Evolutionary conservation across 1,140 invertebrate species (phyloP), one percentile per base, ranked within the genome.

Genomic region (Nasonia vitripennis): DNA sequence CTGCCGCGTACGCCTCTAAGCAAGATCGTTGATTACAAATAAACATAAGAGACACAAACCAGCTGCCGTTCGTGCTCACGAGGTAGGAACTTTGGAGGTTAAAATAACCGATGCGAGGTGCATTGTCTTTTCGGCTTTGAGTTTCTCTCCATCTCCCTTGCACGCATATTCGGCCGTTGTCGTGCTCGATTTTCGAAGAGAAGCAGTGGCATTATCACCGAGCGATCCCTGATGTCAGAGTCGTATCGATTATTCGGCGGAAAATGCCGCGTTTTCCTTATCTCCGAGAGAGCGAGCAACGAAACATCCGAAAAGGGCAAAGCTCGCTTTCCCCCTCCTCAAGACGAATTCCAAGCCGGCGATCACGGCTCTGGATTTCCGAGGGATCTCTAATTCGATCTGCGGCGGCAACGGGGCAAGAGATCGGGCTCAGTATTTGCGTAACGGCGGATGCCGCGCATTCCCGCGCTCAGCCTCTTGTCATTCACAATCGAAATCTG

Each of bases 401-500:
- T 83, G 74, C 51, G 70, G 86, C 87, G 87, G 86, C 81, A 87
- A 81, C 87, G 89, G 86, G 89, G 23, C 89, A 81, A 62, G 84
- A 73, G 84, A 81, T 85, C 78, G 67, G 87, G 87, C 81, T 90
- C 81, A 90, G 90, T 90, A 89, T 92, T 92, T 92, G 90, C 89
- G 88, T 91, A 91, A 88, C 88, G 89, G 88, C 83, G 89, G 84
- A 93, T 92, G 89, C 91, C 90, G 87, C 73, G 87, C 88, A 93
- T 93, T 93, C 91, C 87, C 87, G 68, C 7, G 23, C 68, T 14
- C 17, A 41, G 34, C 78, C 77, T 62, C 90, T 88, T 89, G 91
- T 91, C 91, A 88, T 90, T 91, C 88, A 88, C 91, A 90, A 93
- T 93, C 91, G 92, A 91, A 92, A 91, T 91, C 91, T 90, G 91